Percentiles rank a stretch among this genome's conserved stretches.
These are phyloP conservation scores for Halotydeus destructor DNA, from an alignment of 1,140 invertebrate genomes.

Conservation along the genomic window DNA sequence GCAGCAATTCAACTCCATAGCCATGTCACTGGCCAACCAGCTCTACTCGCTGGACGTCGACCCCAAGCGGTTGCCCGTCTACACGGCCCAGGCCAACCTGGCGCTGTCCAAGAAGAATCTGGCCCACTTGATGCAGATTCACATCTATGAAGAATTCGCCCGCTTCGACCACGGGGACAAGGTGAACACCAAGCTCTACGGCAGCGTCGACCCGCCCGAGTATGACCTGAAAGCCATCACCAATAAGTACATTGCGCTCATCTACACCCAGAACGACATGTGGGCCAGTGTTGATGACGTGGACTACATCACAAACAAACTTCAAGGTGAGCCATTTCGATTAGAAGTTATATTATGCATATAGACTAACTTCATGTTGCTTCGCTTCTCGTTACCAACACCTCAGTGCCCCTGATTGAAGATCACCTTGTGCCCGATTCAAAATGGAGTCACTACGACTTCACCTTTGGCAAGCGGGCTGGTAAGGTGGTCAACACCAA, in stretches of 20 bases:
- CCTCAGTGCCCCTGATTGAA: constrained; percentile 6
- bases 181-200: constrained; percentile 1
- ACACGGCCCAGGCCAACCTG: too few relatives aligned
- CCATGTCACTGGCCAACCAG: too few relatives aligned
- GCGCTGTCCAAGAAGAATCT: too few relatives aligned
- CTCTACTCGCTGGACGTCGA: too few relatives aligned
- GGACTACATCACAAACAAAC: background rate
- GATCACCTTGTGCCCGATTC: background rate
- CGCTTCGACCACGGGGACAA: constrained; percentile 16
- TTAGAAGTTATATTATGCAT: too few relatives aligned
- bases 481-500: constrained; percentile 13
- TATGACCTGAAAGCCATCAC: constrained; percentile 3
- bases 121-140: too few relatives aligned
- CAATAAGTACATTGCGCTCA: constrained; percentile 1
- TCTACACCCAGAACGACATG: constrained; percentile 5
- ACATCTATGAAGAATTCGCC: too few relatives aligned
- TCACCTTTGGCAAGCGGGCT: constrained; percentile 16
- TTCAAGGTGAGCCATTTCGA: constrained; percentile 13
- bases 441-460: constrained; percentile 18
- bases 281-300: constrained; percentile 6
- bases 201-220: background rate
- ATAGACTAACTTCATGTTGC: too few relatives aligned
- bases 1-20: too few relatives aligned
- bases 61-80: too few relatives aligned
- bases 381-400: background rate